These are phyloP conservation scores for Tapirus terrestris DNA, from an alignment of 2,113 vertebrate species.

Conservation along the genomic window DNA sequence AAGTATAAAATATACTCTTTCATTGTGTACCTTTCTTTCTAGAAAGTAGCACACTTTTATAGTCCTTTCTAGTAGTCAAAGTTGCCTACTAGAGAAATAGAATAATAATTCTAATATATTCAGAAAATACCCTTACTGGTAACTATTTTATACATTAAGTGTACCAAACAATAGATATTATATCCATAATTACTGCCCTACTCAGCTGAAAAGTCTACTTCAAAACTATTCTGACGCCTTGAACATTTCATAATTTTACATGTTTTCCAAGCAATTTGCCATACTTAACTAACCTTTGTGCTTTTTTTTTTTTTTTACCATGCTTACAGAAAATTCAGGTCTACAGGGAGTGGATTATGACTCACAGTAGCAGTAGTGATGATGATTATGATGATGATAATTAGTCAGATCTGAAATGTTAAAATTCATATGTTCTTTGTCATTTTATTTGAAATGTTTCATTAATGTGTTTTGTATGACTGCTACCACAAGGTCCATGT, in stretches of 20 bases:
- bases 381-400: slow-evolving; percentile 83
- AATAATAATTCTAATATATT: slow-evolving; percentile 34
- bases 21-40: neutral
- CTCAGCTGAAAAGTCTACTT: neutral
- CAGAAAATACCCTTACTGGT: slow-evolving; percentile 4
- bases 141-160: slow-evolving; percentile 24
- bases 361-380: slow-evolving; percentile 90
- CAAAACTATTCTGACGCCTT: slow-evolving; percentile 54
- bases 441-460: slow-evolving; percentile 62
- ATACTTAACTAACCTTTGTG: slow-evolving; percentile 83
- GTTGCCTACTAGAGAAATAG: slow-evolving; percentile 28
- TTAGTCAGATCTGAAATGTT: slow-evolving; percentile 86
- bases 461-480: slow-evolving; percentile 72
- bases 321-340: slow-evolving; percentile 94
- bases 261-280: slow-evolving; percentile 73
- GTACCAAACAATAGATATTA: slow-evolving; percentile 32
- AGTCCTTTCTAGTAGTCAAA: slow-evolving; percentile 22
- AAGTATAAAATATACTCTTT: slow-evolving; percentile 29
- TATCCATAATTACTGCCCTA: neutral
- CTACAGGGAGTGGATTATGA: slow-evolving; percentile 89
- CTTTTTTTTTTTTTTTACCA: slow-evolving; percentile 89
- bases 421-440: slow-evolving; percentile 77
- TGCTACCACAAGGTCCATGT: slow-evolving; percentile 44
- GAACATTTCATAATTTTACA: slow-evolving; percentile 73
- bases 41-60: neutral